Conservation (phyloP, 2,113 vertebrate genomes). For the Seriola quinqueradiata region DNA sequence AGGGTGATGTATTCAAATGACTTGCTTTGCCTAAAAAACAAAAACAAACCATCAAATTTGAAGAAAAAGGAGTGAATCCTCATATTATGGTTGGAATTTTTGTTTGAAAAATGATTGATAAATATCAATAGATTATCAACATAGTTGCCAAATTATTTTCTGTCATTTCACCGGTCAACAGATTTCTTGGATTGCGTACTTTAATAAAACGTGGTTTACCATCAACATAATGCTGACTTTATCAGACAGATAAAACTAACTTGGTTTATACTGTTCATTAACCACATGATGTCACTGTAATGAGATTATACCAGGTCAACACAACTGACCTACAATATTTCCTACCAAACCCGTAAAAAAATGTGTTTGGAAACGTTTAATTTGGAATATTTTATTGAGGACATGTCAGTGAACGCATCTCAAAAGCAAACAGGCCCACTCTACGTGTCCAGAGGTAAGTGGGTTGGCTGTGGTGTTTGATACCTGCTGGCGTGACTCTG, state of each 20-base stretch:
- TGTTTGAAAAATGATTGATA: too few species aligned
- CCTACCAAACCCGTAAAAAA: not conserved
- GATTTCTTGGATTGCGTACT: not conserved
- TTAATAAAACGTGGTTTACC: not conserved
- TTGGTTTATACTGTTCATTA: not conserved
- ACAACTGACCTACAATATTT: not conserved
- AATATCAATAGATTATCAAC: not conserved
- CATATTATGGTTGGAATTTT: too few species aligned
- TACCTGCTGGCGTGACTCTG: constrained; percentile 74
- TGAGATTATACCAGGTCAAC: not conserved
- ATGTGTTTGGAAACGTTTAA: not conserved
- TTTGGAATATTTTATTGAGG: not conserved
- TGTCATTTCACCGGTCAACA: not conserved
- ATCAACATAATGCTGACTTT: not conserved
- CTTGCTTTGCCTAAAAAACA: too few species aligned
- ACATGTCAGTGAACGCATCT: not conserved
- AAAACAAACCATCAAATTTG: not conserved
- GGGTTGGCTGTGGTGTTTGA: constrained; percentile 56
- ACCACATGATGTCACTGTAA: not conserved
- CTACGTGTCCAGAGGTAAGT: not conserved
- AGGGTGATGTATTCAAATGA: too few species aligned
- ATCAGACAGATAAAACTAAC: not conserved
- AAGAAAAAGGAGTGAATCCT: not conserved
- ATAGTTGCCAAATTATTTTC: not conserved
- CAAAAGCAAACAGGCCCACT: not conserved